Percentiles rank a stretch among this genome's conserved stretches.
These are phyloP conservation scores for Synergus itoensis DNA, from an alignment of 2,888 invertebrate genomes.

Conservation along the genomic window DNA sequence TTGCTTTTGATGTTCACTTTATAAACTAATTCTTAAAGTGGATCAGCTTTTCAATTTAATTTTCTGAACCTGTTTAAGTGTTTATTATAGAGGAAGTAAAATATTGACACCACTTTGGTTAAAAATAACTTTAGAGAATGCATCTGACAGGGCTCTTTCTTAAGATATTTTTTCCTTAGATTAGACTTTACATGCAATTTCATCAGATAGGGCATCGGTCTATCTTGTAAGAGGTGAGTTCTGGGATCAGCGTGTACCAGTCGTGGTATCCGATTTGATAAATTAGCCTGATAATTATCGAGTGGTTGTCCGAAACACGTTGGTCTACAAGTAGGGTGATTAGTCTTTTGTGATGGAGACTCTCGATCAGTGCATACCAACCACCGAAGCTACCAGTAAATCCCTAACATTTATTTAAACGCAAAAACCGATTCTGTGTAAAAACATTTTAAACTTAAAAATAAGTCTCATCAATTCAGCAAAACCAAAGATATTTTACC, in stretches of 20 bases:
- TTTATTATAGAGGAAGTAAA: no score
- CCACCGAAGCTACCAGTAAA: background rate
- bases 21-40: background rate
- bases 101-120: background rate
- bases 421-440: background rate
- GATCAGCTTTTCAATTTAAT: background rate
- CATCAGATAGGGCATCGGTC: slow-evolving; percentile 1
- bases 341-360: slow-evolving; percentile 32
- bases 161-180: background rate
- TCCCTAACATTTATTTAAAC: background rate
- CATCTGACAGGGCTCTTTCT: background rate
- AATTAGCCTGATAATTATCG: slow-evolving; percentile 37
- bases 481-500: no score
- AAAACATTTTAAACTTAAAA: background rate
- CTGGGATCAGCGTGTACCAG: slow-evolving; percentile 8
- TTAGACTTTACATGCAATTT: background rate
- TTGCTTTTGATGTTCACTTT: background rate
- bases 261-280: slow-evolving; percentile 31
- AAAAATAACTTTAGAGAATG: background rate
- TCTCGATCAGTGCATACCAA: background rate
- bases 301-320: slow-evolving; percentile 27
- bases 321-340: slow-evolving; percentile 5
- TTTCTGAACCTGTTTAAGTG: no score
- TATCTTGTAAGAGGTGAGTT: background rate
- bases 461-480: no score